These are phyloP conservation scores for Drosophila infuscata DNA, from an alignment of 2,888 invertebrate species.

Conservation along the genomic window DNA sequence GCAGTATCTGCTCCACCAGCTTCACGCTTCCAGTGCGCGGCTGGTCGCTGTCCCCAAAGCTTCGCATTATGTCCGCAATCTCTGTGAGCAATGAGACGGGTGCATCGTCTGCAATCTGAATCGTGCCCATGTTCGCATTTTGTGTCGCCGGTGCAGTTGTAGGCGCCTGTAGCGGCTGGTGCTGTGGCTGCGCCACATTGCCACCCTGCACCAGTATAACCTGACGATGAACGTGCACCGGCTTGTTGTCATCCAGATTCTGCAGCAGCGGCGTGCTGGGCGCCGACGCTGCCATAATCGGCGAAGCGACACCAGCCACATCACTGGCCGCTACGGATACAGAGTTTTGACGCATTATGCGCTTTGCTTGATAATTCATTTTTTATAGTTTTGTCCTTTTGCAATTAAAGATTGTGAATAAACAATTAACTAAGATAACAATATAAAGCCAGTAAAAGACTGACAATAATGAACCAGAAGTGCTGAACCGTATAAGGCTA, in stretches of 20 bases:
- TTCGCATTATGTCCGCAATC: constrained; percentile 95
- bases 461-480: background rate
- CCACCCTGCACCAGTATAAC: constrained; percentile 63
- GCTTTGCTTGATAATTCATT: constrained; percentile 78
- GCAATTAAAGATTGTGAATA: background rate
- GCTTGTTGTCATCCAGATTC: constrained; percentile 52
- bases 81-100: constrained; percentile 86
- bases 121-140: constrained; percentile 25
- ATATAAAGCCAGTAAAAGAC: background rate
- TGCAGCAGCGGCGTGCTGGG: constrained; percentile 61
- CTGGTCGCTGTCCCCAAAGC: constrained; percentile 95
- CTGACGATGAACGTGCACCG: constrained; percentile 69
- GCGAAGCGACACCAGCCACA: constrained; percentile 39
- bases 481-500: background rate
- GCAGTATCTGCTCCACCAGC: constrained; percentile 93
- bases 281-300: constrained; percentile 59
- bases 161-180: constrained; percentile 36
- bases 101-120: constrained; percentile 68
- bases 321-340: constrained; percentile 55
- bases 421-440: background rate
- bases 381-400: background rate
- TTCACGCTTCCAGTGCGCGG: constrained; percentile 93
- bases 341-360: constrained; percentile 76
- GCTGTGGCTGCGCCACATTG: constrained; percentile 50
- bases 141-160: constrained; percentile 14